Conservation (phyloP, 2,888 invertebrate species). For the Lochmaea crataegi region DNA sequence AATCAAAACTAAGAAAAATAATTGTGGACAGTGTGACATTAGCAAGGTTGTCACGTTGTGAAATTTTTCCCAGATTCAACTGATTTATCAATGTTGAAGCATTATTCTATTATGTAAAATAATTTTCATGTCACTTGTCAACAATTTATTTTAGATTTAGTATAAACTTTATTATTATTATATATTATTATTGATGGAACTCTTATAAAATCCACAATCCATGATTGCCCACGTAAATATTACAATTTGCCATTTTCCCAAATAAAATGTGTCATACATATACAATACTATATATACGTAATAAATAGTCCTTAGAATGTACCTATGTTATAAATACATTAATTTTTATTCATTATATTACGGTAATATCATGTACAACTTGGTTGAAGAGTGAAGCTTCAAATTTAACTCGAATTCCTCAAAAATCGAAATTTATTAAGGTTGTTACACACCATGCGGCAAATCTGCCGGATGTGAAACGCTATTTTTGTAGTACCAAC, state of each 20-base stretch:
- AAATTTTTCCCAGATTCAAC: too few species aligned
- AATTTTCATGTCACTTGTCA: not conserved
- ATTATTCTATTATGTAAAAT: too few species aligned
- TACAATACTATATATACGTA: conserved; percentile 35
- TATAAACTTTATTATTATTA: too few species aligned
- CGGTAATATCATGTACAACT: not conserved
- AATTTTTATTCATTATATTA: conserved; percentile 23
- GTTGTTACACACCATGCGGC: not conserved
- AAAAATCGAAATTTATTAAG: not conserved
- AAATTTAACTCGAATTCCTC: not conserved
- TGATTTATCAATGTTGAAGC: too few species aligned
- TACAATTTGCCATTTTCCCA: conserved; percentile 7
- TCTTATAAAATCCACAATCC: too few species aligned
- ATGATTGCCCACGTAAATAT: not conserved
- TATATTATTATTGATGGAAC: too few species aligned
- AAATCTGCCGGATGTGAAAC: too few species aligned
- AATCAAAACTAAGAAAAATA: too few species aligned
- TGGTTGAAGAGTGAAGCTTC: not conserved
- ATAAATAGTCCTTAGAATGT: conserved; percentile 29
- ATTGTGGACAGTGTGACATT: too few species aligned
- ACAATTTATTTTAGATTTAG: not conserved
- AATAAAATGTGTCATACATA: conserved; percentile 15
- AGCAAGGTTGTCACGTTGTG: too few species aligned
- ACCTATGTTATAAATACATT: conserved; percentile 24
- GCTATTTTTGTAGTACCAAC: too few species aligned